Evolutionary conservation across 2,113 vertebrate species (phyloP).

Genomic region (Upupa epops): DNA sequence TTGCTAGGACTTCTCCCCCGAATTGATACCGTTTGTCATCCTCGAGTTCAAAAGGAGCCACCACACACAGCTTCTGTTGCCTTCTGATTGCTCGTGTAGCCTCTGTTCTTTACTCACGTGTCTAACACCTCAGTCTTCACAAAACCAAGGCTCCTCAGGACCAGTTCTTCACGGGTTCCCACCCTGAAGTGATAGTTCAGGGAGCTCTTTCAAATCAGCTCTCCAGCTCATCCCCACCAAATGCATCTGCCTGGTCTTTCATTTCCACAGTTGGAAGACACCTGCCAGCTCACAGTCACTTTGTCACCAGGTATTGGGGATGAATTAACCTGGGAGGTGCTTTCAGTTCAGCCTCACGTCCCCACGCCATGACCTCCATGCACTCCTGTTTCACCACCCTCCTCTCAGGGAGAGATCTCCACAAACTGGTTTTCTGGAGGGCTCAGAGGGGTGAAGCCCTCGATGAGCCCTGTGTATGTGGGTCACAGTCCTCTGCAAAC

Average conservation of each 20-base stretch:
- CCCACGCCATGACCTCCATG: not conserved
- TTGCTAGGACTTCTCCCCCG: conserved; percentile 34
- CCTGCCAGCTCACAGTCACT: not conserved
- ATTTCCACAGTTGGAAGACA: not conserved
- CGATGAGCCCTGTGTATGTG: not conserved
- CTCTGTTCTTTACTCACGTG: not conserved
- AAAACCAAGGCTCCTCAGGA: not conserved
- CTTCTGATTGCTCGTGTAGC: not conserved
- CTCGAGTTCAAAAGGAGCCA: conserved; percentile 54
- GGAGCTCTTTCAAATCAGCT: not conserved
- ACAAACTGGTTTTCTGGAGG: not conserved
- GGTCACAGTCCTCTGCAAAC: not conserved
- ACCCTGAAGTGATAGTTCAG: not conserved
- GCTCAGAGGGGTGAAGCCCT: not conserved
- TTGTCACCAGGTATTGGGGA: not conserved
- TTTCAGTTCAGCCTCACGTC: not conserved
- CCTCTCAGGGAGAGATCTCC: not conserved
- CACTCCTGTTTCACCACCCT: not conserved
- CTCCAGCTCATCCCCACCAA: not conserved
- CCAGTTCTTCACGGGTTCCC: not conserved
- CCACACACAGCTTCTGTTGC: not conserved
- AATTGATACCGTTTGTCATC: conserved; percentile 64
- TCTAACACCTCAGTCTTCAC: not conserved
- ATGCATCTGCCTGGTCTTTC: not conserved
- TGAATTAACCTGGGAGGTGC: not conserved